These are phyloP conservation scores for Carlito syrichta DNA, from an alignment of 2,113 vertebrate genomes.

Conservation along the genomic window DNA sequence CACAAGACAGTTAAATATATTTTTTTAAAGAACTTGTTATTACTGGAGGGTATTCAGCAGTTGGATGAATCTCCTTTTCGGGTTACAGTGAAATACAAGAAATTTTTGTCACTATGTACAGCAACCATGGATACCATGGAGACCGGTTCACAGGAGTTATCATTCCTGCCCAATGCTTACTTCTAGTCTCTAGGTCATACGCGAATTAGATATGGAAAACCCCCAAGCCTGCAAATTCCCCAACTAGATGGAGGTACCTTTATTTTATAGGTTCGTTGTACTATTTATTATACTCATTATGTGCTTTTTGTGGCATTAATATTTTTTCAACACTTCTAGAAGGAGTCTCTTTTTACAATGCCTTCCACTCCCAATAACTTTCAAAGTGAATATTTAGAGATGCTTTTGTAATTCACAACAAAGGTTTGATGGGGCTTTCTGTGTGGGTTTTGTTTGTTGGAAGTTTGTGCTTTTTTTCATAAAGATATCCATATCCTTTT, in stretches of 20 bases:
- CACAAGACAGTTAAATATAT: background rate
- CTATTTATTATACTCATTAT: background rate
- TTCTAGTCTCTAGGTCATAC: background rate
- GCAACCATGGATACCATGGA: background rate
- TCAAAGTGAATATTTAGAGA: background rate
- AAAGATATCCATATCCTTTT: background rate
- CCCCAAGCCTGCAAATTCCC: background rate
- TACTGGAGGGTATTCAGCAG: background rate
- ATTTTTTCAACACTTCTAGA: background rate
- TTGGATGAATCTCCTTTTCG: background rate
- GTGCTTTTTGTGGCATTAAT: background rate
- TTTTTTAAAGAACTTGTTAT: background rate
- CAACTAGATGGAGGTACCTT: background rate
- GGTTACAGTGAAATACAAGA: background rate
- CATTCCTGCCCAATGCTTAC: background rate
- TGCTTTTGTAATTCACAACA: background rate
- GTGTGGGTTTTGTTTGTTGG: background rate
- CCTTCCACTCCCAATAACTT: background rate
- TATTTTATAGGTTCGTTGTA: background rate
- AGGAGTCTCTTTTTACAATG: background rate
- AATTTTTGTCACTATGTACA: background rate
- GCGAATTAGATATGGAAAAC: background rate
- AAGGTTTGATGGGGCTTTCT: background rate
- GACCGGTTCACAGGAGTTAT: background rate
- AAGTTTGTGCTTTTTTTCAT: background rate